These are phyloP conservation scores for Aphidius ervi DNA, from an alignment of 1,140 invertebrate species.

Conservation along the genomic window DNA sequence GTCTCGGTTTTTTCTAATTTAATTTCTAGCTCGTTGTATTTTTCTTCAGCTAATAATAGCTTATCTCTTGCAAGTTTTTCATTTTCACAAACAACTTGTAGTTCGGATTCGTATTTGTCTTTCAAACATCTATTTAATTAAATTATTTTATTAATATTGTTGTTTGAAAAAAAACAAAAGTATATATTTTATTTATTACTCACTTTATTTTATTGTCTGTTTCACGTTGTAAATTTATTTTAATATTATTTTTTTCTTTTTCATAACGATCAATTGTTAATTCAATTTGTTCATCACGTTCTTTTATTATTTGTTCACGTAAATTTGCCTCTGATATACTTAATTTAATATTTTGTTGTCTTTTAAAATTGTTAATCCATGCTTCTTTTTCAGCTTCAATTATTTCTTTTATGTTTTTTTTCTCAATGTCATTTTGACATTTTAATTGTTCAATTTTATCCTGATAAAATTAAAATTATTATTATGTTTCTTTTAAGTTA, in stretches of 20 bases:
- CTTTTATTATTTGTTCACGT: slow-evolving; percentile 57
- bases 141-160: no score
- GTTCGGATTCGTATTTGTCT: slow-evolving; percentile 69
- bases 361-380: slow-evolving; percentile 57
- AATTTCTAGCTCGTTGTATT: slow-evolving; percentile 52
- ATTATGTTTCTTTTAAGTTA: background rate
- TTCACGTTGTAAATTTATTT: slow-evolving; percentile 52
- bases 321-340: slow-evolving; percentile 58
- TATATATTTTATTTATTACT: slow-evolving; percentile 1
- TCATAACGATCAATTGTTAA: slow-evolving; percentile 61
- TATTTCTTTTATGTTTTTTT: slow-evolving; percentile 55
- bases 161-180: slow-evolving; percentile 15
- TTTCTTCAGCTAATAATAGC: slow-evolving; percentile 56
- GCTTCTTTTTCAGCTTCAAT: slow-evolving; percentile 56
- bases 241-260: slow-evolving; percentile 54
- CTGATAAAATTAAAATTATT: slow-evolving; percentile 25
- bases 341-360: slow-evolving; percentile 54
- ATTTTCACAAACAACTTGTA: slow-evolving; percentile 58
- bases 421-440: slow-evolving; percentile 52
- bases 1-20: slow-evolving; percentile 50
- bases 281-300: slow-evolving; percentile 66
- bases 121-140: slow-evolving; percentile 58
- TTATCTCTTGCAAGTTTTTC: slow-evolving; percentile 56
- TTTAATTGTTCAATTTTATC: slow-evolving; percentile 42
- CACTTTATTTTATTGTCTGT: slow-evolving; percentile 60